Conservation (phyloP, 1,140 invertebrate species). For the Drosophila pseudoobscura region DNA sequence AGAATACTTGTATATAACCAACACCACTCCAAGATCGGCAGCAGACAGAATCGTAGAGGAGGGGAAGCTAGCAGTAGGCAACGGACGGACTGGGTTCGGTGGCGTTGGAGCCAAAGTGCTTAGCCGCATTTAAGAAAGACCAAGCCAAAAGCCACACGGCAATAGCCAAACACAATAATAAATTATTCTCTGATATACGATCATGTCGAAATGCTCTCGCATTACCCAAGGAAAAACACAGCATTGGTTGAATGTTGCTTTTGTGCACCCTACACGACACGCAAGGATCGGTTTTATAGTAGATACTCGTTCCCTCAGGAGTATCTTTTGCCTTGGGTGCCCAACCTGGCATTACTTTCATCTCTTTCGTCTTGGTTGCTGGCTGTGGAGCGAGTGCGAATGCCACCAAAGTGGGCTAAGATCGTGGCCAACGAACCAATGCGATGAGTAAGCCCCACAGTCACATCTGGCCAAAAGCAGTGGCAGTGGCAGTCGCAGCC, state of each 20-base stretch:
- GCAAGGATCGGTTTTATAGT: too few species aligned
- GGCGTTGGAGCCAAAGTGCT: slow-evolving; percentile 49
- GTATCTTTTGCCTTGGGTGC: too few species aligned
- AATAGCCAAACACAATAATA: slow-evolving; percentile 54
- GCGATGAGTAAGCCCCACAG: slow-evolving; percentile 64
- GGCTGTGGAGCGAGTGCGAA: slow-evolving; percentile 18
- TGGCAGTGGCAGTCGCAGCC: slow-evolving; percentile 12
- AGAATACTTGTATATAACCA: too few species aligned
- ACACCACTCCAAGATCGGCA: too few species aligned
- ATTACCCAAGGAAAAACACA: slow-evolving; percentile 66
- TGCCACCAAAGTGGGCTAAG: slow-evolving; percentile 60
- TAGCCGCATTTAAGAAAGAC: slow-evolving; percentile 76
- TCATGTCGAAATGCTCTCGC: slow-evolving; percentile 72
- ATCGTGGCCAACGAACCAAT: slow-evolving; percentile 68
- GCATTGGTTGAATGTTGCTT: slow-evolving; percentile 44
- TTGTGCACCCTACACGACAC: slow-evolving; percentile 14
- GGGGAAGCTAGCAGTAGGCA: too few species aligned
- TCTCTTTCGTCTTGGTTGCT: slow-evolving; percentile 2
- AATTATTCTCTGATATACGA: slow-evolving; percentile 76
- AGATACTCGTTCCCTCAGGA: too few species aligned
- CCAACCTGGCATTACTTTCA: neutral
- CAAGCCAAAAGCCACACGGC: slow-evolving; percentile 37
- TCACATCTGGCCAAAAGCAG: slow-evolving; percentile 70
- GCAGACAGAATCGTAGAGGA: too few species aligned
- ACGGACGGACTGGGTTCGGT: neutral